phyloP scores from a whole-genome alignment of 2,797 vertebrate species.

The Echiichthys vipera region DNA sequence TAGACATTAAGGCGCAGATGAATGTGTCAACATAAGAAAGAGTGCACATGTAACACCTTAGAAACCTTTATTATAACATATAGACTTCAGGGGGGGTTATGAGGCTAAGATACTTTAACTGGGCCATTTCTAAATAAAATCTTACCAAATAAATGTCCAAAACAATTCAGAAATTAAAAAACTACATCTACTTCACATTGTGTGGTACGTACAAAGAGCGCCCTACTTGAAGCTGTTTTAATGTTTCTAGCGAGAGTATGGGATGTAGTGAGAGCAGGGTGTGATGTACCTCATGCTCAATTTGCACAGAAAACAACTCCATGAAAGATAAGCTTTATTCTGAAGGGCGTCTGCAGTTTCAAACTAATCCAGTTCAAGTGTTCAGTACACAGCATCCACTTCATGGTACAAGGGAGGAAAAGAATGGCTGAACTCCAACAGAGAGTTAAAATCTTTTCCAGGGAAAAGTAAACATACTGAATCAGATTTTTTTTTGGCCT shows the following conservation, averaged over 20 bases:
- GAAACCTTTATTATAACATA: constrained; percentile 10
- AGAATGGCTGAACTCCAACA: background rate
- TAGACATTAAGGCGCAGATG: constrained; percentile 4
- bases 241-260: background rate
- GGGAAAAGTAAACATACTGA: constrained; percentile 23
- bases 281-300: background rate
- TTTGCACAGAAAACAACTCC: background rate
- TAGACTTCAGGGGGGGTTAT: background rate
- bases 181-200: background rate
- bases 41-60: background rate
- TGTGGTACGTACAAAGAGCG: background rate
- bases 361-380: constrained; percentile 13
- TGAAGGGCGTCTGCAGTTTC: constrained; percentile 8
- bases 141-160: background rate
- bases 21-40: constrained; percentile 11
- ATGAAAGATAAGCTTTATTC: background rate
- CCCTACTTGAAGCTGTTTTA: background rate
- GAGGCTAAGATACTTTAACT: background rate
- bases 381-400: constrained; percentile 3
- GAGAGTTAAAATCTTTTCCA: constrained; percentile 5
- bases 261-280: background rate
- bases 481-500: constrained; percentile 9
- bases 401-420: background rate
- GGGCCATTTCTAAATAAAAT: background rate
- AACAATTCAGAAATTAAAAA: background rate